Conservation (phyloP, 2,113 vertebrate species). For the Mandrillus leucophaeus region DNA sequence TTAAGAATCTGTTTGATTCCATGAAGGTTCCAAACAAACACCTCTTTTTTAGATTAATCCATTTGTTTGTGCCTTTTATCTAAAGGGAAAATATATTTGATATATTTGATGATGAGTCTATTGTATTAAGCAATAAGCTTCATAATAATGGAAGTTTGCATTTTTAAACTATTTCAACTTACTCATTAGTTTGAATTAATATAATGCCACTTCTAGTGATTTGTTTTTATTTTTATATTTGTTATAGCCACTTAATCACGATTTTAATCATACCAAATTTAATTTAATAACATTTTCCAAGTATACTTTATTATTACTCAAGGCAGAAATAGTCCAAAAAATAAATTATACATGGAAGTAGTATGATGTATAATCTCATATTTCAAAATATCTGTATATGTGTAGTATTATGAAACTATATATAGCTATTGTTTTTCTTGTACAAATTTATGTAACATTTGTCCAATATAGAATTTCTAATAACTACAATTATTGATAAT, state of each 20-base stretch:
- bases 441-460: background rate
- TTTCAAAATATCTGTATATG: background rate
- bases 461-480: background rate
- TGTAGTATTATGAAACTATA: background rate
- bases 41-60: background rate
- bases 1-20: constrained; percentile 21
- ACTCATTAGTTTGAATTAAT: constrained; percentile 44
- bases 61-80: background rate
- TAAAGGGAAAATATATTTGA: constrained; percentile 4
- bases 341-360: background rate
- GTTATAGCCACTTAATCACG: background rate
- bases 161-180: constrained; percentile 45
- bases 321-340: background rate
- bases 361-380: background rate
- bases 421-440: background rate
- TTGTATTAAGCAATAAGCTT: background rate
- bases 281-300: constrained; percentile 4
- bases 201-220: constrained; percentile 27
- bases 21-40: background rate
- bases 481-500: background rate
- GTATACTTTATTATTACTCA: background rate
- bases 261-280: constrained; percentile 30
- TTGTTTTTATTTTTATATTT: constrained; percentile 39
- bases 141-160: background rate
- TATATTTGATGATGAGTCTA: background rate